Percentiles rank a stretch among this genome's conserved stretches.
phyloP scores from a whole-genome alignment of 1,140 invertebrate species.

The Calephelis virginiensis region DNA sequence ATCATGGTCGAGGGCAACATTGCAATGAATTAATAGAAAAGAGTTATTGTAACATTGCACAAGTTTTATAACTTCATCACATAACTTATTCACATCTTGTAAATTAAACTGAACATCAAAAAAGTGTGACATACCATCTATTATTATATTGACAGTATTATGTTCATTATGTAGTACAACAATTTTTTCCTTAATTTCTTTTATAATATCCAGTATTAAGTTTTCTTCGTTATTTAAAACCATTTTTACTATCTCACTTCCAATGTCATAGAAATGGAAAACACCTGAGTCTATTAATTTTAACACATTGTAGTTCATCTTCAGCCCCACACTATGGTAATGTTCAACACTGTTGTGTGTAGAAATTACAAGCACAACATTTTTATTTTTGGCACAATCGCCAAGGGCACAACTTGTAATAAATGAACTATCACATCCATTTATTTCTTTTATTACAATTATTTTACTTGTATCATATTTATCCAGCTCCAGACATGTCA shows the following conservation, averaged over 20 bases:
- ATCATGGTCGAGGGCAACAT: conserved; percentile 76
- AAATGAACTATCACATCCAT: conserved; percentile 84
- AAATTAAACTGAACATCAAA: conserved; percentile 81
- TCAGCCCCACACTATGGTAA: conserved; percentile 85
- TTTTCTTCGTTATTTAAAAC: conserved; percentile 73
- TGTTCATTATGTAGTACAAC: conserved; percentile 47
- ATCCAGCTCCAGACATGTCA: conserved; percentile 81
- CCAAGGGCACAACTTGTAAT: conserved; percentile 81
- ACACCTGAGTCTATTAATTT: conserved; percentile 77
- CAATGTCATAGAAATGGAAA: conserved; percentile 72
- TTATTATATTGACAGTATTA: conserved; percentile 79
- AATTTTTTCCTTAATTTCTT: conserved; percentile 44
- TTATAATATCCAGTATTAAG: conserved; percentile 54
- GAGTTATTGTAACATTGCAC: conserved; percentile 45
- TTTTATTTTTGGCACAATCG: conserved; percentile 79
- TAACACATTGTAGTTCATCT: conserved; percentile 84
- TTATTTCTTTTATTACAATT: conserved; percentile 83
- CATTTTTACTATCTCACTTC: conserved; percentile 69
- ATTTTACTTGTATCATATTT: conserved; percentile 75
- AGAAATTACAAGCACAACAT: conserved; percentile 81
- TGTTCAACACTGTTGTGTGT: conserved; percentile 85
- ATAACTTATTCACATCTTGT: conserved; percentile 77
- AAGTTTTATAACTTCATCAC: conserved; percentile 70
- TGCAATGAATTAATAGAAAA: conserved; percentile 56
- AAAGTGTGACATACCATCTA: conserved; percentile 85